Percentiles rank a stretch among this genome's conserved stretches.
Conservation (phyloP, 37 sponge, comb jelly and placozoan genomes). For the Dysidea cf. avara region DNA sequence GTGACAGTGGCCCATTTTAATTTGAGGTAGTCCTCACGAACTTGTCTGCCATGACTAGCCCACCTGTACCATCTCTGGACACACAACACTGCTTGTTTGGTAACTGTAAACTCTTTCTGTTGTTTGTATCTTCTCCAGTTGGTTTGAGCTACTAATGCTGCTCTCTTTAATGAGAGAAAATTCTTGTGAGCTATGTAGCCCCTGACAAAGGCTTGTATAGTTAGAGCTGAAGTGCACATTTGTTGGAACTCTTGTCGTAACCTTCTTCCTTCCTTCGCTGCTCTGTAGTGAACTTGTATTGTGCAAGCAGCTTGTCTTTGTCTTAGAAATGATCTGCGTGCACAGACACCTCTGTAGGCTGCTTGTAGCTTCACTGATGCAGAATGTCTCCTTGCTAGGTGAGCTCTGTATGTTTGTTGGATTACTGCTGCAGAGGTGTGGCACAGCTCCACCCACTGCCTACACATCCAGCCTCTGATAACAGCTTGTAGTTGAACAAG, state of each 20-base stretch:
- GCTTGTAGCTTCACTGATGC: constrained; percentile 33
- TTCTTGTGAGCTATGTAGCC: too few relatives aligned
- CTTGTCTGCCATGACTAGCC: background rate
- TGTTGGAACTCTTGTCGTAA: too few relatives aligned
- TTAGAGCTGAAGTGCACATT: too few relatives aligned
- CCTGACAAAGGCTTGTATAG: constrained; percentile 33
- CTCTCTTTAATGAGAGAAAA: background rate
- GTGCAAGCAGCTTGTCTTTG: constrained; percentile 21
- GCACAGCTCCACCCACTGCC: too few relatives aligned
- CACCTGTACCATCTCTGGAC: constrained; percentile 26
- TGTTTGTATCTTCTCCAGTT: background rate
- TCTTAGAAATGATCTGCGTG: background rate
- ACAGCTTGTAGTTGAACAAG: too few relatives aligned
- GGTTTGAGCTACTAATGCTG: constrained; percentile 44
- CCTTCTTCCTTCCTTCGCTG: too few relatives aligned
- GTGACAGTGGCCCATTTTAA: too few relatives aligned
- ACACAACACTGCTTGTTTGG: background rate
- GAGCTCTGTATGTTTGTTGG: constrained; percentile 37
- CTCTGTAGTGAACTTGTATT: constrained; percentile 43
- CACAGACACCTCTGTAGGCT: constrained; percentile 1
- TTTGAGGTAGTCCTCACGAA: background rate
- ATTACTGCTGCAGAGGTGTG: too few relatives aligned
- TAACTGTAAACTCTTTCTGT: constrained; percentile 13
- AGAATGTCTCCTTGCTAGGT: constrained; percentile 10
- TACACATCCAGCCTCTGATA: too few relatives aligned